Base-by-base conservation (phyloP, 2,797 vertebrate genomes). In the Etheostoma perlongum region DNA sequence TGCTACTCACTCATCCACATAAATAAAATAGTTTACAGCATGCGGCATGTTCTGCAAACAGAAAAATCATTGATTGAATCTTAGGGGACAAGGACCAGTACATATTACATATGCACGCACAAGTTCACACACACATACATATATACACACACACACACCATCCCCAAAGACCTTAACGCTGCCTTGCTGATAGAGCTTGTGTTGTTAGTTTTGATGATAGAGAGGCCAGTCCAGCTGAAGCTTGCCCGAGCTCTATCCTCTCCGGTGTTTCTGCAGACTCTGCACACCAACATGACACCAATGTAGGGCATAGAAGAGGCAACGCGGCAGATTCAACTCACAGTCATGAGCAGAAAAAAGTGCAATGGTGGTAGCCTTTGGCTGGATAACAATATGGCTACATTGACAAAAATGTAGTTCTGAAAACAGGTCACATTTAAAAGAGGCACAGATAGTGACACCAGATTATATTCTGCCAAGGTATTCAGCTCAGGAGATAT, bases 271-370 rank as follows among this genome's bases (percentile, higher is more conserved):
- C 51, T 86, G 89, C 92, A 72, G 70, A 88, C 81, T 93, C 92
- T 90, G 93, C 93, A 92, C 80, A 83, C 82, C 72, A 65, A 84
- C 74, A 58, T 82, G 90, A 91, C 91, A 90, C 79, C 90, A 49
- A 91, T 93, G 91, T 92, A 93, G 93, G 93, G 83, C 89, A 92
- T 79, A 52, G 80, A 90, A 87, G 76, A 93, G 86, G 86, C 90
- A 83, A 89, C 87, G 67, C 36, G 78, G 89, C 85, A 89, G 19
- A 82, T 86, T 88, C 52, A 74, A 90, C 79, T 81, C 79, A 86
- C 73, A 74, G 76, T 44, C 59, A 69, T 73, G 78, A 84, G 84
- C 71, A 78, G 57, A 40, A 83, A 73, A 76, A 81, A 76, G 67
- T 73, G 80, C 72, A 74, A 19, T 13, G 30, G 52, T 49, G 14